phyloP scores from a whole-genome alignment of 2,888 invertebrate species.

The Boloria euphrosyne region DNA sequence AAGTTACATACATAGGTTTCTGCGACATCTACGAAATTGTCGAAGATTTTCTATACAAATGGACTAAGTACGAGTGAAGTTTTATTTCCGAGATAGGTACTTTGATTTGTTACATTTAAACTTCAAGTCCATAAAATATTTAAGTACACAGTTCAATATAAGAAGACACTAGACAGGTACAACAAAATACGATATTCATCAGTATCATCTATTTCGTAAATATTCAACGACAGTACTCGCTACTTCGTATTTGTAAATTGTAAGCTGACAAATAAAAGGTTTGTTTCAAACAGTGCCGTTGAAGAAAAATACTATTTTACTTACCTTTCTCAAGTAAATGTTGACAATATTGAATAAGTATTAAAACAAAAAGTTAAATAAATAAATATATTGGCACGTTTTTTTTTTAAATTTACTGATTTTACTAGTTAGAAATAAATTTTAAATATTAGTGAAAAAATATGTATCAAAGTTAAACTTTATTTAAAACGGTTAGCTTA shows the following conservation, averaged over 20 bases:
- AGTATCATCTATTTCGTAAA: slow-evolving; percentile 14
- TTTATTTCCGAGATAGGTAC: too few relatives aligned
- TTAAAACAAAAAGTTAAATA: neutral
- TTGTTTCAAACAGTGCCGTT: slow-evolving; percentile 11
- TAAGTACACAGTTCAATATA: neutral
- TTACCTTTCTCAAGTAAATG: neutral
- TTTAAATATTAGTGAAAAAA: too few relatives aligned
- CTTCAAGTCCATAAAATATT: neutral
- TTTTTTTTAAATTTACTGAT: too few relatives aligned
- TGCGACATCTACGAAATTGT: neutral
- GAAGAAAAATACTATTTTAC: neutral
- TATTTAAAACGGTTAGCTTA: too few relatives aligned
- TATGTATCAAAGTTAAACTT: too few relatives aligned
- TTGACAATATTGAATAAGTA: slow-evolving; percentile 5
- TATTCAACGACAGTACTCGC: slow-evolving; percentile 24
- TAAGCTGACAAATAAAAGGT: slow-evolving; percentile 22
- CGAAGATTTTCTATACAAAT: neutral
- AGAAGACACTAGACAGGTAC: neutral
- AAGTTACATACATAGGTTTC: too few relatives aligned
- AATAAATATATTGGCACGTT: too few relatives aligned
- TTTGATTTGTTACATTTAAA: neutral
- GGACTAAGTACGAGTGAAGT: too few relatives aligned
- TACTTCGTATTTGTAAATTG: slow-evolving; percentile 12
- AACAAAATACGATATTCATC: slow-evolving; percentile 4
- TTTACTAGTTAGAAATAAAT: too few relatives aligned